Evolutionary conservation across 1,140 invertebrate genomes (phyloP).

Genomic region (Anoplophora glabripennis): DNA sequence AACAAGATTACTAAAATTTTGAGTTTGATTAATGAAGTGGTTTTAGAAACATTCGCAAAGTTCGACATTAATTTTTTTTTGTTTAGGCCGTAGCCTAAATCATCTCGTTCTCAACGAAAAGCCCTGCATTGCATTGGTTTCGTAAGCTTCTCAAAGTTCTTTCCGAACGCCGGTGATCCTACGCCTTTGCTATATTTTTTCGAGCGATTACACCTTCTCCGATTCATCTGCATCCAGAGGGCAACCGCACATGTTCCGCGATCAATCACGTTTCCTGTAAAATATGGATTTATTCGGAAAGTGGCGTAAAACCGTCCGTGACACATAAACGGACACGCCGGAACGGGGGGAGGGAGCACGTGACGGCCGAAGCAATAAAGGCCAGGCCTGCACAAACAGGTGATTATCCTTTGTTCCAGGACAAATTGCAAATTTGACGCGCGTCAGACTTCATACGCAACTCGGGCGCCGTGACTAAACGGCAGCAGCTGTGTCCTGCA

Average conservation of each 20-base stretch:
- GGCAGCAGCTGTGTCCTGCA: slow-evolving; percentile 26
- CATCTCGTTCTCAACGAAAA: no score
- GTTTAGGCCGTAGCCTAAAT: no score
- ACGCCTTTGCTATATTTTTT: no score
- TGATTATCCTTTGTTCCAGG: slow-evolving; percentile 37
- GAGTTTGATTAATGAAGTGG: no score
- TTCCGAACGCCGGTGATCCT: no score
- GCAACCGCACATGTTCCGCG: background rate
- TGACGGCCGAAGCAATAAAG: background rate
- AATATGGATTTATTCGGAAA: slow-evolving; percentile 1
- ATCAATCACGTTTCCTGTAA: background rate
- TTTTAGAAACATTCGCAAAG: no score
- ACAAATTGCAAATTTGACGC: slow-evolving; percentile 36
- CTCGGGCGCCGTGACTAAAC: slow-evolving; percentile 31
- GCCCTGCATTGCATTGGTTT: no score
- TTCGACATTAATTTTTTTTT: no score
- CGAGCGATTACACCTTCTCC: no score
- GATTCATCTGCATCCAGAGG: no score
- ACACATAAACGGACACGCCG: background rate
- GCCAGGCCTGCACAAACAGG: slow-evolving; percentile 32
- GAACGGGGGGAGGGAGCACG: background rate
- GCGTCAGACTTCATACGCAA: slow-evolving; percentile 34
- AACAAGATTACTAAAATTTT: no score
- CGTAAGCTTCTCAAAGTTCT: no score
- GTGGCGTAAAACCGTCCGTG: slow-evolving; percentile 1